Base-by-base conservation (phyloP, 2,797 vertebrate genomes). In the Sardinella longiceps region DNA sequence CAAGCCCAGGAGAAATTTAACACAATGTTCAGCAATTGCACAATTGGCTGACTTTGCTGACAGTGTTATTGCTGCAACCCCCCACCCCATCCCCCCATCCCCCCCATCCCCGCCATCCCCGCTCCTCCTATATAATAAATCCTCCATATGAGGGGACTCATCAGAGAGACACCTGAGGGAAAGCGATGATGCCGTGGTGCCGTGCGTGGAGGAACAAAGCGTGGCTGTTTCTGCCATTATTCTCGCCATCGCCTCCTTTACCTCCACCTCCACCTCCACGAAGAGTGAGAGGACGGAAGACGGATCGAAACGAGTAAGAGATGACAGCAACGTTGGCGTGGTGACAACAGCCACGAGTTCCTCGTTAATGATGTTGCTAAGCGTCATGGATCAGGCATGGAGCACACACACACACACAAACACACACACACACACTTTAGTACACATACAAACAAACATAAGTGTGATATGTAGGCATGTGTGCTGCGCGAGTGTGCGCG, bases 141-240 rank as follows among this genome's bases (percentile, higher is more conserved):
- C 39, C 23, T 18, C 43, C 56, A 28, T 20, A 39, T 33, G n/a
- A n/a, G 15, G 25, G 18, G 70, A 6, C 37, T 9, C 33, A 23
- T 77, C 70, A 7, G 33, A 77, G 66, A 74, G 66, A 37, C 37
- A 20, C 70, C 18, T 23, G 70, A 43, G 70, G 37, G 70, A 43
- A 6, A 43, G 37, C 6, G 1, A 6, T 6, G 70, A 18, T 37
- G 70, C 37, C 5, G 70, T n/a, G n/a, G n/a, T n/a, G n/a, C n/a
- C n/a, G n/a, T n/a, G n/a, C n/a, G n/a, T 77, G 70, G 33, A 77
- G 33, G 70, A 77, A 77, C 70, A 77, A 43, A 70, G 63, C 15
- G 63, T 0, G 30, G 10, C 46, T 48, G 11, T 48, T 48, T 48
- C 46, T 12, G 11, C 46, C 46, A 48, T 48, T 48, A 3, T 10